Percentiles rank a stretch among this genome's conserved stretches.
phyloP scores from a whole-genome alignment of 2,888 invertebrate species.

The Artemia sinica region DNA sequence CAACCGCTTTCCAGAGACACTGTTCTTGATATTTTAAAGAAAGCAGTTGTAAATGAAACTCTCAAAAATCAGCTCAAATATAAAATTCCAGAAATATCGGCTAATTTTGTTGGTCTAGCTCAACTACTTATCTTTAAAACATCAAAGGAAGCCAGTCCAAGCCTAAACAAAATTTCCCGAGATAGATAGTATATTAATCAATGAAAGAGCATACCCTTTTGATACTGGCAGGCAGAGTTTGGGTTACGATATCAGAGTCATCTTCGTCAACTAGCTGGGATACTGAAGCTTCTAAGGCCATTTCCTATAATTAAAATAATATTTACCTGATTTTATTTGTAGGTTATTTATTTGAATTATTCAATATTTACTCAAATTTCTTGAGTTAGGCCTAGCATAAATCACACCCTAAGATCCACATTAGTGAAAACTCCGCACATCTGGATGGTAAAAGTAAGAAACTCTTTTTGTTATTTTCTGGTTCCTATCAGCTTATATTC shows the following conservation, averaged over 20 bases:
- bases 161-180: too few relatives aligned
- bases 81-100: too few relatives aligned
- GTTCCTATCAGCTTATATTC: conserved; percentile 17
- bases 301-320: conserved; percentile 1
- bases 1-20: too few relatives aligned
- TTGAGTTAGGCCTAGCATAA: too few relatives aligned
- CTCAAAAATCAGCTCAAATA: too few relatives aligned
- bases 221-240: not conserved
- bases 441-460: conserved; percentile 90
- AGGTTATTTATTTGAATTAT: conserved; percentile 19
- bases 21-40: too few relatives aligned
- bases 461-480: conserved; percentile 42
- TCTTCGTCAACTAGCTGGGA: conserved; percentile 6
- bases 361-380: too few relatives aligned
- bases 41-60: too few relatives aligned
- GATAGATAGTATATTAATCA: too few relatives aligned
- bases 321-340: not conserved
- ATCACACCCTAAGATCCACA: conserved; percentile 29
- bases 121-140: too few relatives aligned
- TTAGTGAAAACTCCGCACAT: conserved; percentile 96
- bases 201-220: not conserved
- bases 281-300: conserved; percentile 10
- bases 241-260: not conserved
- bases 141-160: too few relatives aligned
- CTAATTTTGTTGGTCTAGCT: too few relatives aligned